Evolutionary conservation across 2,113 vertebrate genomes (phyloP), one percentile per base, ranked within the genome.

Genomic region (Apaloderma vittatum): DNA sequence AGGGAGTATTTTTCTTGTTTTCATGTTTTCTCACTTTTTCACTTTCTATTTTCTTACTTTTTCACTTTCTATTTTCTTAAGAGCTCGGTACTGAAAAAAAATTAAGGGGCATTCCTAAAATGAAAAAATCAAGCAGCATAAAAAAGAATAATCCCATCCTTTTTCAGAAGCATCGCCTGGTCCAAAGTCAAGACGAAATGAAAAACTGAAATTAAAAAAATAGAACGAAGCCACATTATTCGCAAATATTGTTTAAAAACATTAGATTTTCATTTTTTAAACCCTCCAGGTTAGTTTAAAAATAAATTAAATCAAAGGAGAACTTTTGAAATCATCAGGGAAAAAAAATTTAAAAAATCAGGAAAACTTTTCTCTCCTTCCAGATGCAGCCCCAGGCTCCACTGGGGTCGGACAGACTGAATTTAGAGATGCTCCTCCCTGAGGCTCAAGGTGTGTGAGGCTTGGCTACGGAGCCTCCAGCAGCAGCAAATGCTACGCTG

Each of bases 401-500:
- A 3, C 17, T 13, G 43, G 70, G 29, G 17, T 34, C 1, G 4
- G 36, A 6, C 65, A 36, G 19, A 18, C 21, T 21, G 14, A 46
- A 36, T 15, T 7, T 1, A 43, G 77, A 22, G 61, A 49, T 36
- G 49, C 29, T 75, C n/a, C 52, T 75, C 22, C 32, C 51, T 4
- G 24, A 29, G 62, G 57, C 17, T n/a, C 5, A 30, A 26, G 32
- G 16, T 20, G 18, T 9, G 36, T 1, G 7, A 49, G 80, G 51
- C 17, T 58, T 48, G 52, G 62, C 27, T 61, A 13, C 3, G 20
- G 6, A 62, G 52, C 20, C 74, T 52, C 73, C 67, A 40, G 36
- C n/a, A 34, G 6, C 45, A 48, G 46, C n/a, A 30, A 40, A 57
- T 0, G 5, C 43, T 8, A 3, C 1, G 2, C 48, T 37, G 74